A percentile compares a stretch with the other conserved stretches of the same genome.
Conservation (phyloP, 2,797 vertebrate species). For the Benthosema pterotum region DNA sequence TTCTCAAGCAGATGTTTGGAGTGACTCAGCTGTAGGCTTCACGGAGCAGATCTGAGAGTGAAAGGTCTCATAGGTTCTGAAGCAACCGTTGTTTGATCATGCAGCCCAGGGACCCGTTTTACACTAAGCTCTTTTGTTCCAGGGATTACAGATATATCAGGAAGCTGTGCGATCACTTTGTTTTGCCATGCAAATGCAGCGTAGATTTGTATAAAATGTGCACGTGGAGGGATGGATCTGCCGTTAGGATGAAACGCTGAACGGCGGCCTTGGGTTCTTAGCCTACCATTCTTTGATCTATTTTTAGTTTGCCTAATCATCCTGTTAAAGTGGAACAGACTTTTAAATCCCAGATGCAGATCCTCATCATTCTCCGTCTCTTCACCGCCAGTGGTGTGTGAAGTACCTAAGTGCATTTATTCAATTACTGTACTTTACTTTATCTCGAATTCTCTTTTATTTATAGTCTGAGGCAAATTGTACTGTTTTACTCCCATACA, state of each 20-base stretch:
- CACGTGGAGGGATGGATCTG: slow-evolving; percentile 36
- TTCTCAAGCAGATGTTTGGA: slow-evolving; percentile 24
- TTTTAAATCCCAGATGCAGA: slow-evolving; percentile 13
- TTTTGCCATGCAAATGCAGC: slow-evolving; percentile 10
- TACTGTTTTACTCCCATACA: no score
- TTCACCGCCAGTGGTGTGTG: not conserved
- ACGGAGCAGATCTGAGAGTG: slow-evolving; percentile 3
- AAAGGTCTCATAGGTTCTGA: not conserved
- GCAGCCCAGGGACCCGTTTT: not conserved
- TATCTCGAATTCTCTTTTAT: no score
- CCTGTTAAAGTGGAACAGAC: slow-evolving; percentile 49
- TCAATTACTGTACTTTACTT: no score
- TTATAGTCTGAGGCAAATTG: no score
- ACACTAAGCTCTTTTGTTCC: not conserved
- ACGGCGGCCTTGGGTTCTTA: slow-evolving; percentile 29
- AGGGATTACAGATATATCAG: no score
- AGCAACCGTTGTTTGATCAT: not conserved
- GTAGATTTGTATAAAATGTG: slow-evolving; percentile 26
- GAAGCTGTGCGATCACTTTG: no score
- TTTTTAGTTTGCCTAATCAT: slow-evolving; percentile 62
- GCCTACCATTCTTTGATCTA: slow-evolving; percentile 46
- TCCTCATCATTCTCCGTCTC: slow-evolving; percentile 34
- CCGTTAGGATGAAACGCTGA: slow-evolving; percentile 26
- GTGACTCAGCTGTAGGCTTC: not conserved
- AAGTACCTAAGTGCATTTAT: no score